Evolutionary conservation across 2,888 invertebrate species (phyloP), one percentile per base, ranked within the genome.

Genomic region (Cheilosia urbana): DNA sequence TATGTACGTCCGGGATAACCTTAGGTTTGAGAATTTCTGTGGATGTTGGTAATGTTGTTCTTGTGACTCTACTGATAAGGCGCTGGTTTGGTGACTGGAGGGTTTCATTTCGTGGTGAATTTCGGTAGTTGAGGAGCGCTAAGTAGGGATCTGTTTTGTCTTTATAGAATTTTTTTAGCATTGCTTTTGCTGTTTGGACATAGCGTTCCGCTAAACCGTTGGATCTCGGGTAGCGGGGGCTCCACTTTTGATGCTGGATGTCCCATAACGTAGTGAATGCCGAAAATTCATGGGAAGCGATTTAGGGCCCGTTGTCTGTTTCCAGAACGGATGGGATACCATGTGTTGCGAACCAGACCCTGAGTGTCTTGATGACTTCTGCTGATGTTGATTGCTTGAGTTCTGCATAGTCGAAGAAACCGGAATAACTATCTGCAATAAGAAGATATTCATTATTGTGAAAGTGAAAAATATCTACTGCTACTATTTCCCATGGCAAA

Each of bases 181-280:
- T 71, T 6, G 27, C 21, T 60, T 88, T 87, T 57, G 73, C 87
- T 49, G 69, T 80, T 65, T 87, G 87, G 9, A 87, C 78, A 45
- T 78, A 87, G 11, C 73, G 69, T 72, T 81, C 81, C 9, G 87
- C 87, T 40, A 87, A 45, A 1, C 81, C 87, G 51, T 87, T 87
- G 19, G 82, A 85, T 58, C 79, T 63, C 2, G 84, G 69, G 47
- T 87, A 84, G n/a, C n/a, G n/a, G n/a, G n/a, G n/a, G n/a, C n/a
- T n/a, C n/a, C n/a, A n/a, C n/a, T n/a, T n/a, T n/a, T 65, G 78
- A 51, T 49, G 47, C 17, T 49, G 47, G 19, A 49, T 49, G 4
- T 85, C 79, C 87, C 81, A 87, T 4, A n/a, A 9, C 42, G 75
- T 76, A 13, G 58, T 62, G 30, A 87, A 87, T 13, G 73, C 42